These are phyloP conservation scores for Drosophila recens DNA, from an alignment of 2,888 invertebrate genomes.

Conservation along the genomic window DNA sequence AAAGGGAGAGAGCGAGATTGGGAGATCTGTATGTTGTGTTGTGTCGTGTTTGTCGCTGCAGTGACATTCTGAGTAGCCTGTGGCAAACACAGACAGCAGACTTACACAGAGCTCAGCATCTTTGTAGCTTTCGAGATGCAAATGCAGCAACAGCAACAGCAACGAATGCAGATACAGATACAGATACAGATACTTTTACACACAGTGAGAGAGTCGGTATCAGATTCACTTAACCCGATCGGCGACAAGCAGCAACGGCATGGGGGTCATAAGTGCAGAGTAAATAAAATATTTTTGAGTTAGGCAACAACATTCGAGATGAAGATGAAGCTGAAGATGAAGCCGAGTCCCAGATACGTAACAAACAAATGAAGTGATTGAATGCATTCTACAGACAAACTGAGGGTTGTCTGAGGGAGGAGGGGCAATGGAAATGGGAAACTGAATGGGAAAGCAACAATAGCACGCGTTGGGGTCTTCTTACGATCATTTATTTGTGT, in stretches of 20 bases:
- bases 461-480: slow-evolving; percentile 69
- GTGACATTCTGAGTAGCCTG: slow-evolving; percentile 60
- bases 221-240: slow-evolving; percentile 80
- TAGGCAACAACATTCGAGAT: slow-evolving; percentile 33
- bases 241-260: slow-evolving; percentile 54
- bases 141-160: slow-evolving; percentile 46
- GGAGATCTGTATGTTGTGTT: slow-evolving; percentile 3
- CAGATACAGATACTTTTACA: slow-evolving; percentile 22
- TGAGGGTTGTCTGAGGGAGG: slow-evolving; percentile 11
- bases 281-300: slow-evolving; percentile 75
- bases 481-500: slow-evolving; percentile 38
- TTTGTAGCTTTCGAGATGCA: slow-evolving; percentile 44
- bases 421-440: slow-evolving; percentile 3
- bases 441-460: slow-evolving; percentile 55
- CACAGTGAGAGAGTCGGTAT: slow-evolving; percentile 51
- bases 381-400: slow-evolving; percentile 62
- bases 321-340: slow-evolving; percentile 14
- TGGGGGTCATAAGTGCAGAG: slow-evolving; percentile 80
- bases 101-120: slow-evolving; percentile 26
- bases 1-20: background rate
- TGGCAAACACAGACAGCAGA: slow-evolving; percentile 34
- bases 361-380: slow-evolving; percentile 78
- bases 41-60: slow-evolving; percentile 48
- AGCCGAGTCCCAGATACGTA: slow-evolving; percentile 35
- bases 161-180: slow-evolving; percentile 19